Evolutionary conservation across 2,797 vertebrate genomes (phyloP), one percentile per base, ranked within the genome.

Genomic region (Garrulus glandarius): DNA sequence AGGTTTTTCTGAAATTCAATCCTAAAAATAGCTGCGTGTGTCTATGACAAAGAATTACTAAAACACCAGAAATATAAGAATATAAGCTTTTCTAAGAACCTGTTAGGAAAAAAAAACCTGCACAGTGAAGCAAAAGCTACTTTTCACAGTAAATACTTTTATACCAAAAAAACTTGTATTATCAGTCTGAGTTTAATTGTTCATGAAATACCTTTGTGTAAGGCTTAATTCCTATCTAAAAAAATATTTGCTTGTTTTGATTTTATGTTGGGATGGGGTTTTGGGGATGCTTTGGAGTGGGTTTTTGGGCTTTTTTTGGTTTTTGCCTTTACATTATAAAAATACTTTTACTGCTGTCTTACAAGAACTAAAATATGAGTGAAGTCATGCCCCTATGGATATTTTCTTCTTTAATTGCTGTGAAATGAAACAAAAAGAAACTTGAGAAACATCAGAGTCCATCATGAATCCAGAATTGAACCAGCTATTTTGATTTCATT

Each of bases 281-380:
- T 76, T n/a, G 2, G 23, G 19, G 7, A 2, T 67, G 16, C 11
- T 60, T 52, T n/a, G 20, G 23, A 37, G 32, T 23, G 19, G 0
- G 63, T 39, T 2, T 15, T 11, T 32, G 41, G 15, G 39, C 6
- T 15, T 12, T 13, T 16, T 29, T 13, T 21, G 11, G 17, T 7
- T 46, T 19, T 27, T 46, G 12, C 14, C 5, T 56, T 78, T 47
- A 29, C 5, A 12, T 50, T 75, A 32, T 37, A 29, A 50, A 90
- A 81, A 18, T 61, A 32, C 5, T 53, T 80, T 5, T 20, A 21
- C 26, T 70, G 3, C 3, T 41, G 14, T 60, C 52, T 67, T 81
- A 19, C 2, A 41, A 55, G 21, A 81, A 67, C 27, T 26, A 32
- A 83, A 61, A 50, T 21, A 32, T 16, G 41, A 59, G 5, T 34